A percentile compares a stretch with the other conserved stretches of the same genome.
Evolutionary conservation across 2,888 invertebrate genomes (phyloP).

Genomic region (Vanessa cardui): DNA sequence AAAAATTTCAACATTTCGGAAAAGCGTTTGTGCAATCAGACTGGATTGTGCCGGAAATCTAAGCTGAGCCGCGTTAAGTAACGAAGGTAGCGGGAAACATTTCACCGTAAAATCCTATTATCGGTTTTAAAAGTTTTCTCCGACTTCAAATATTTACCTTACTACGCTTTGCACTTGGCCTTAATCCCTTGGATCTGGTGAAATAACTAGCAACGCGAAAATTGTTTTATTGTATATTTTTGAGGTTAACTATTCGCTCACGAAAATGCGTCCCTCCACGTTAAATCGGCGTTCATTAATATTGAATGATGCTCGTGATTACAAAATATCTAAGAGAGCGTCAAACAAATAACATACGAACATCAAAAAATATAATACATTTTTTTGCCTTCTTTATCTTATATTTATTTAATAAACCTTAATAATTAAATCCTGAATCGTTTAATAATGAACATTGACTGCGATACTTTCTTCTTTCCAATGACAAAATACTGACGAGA

Average conservation of each 20-base stretch:
- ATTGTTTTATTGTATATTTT: not conserved
- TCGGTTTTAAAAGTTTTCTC: conserved; percentile 48
- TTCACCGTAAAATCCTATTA: conserved; percentile 57
- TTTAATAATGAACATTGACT: too few species aligned
- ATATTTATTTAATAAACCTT: too few species aligned
- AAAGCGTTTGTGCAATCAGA: conserved; percentile 76
- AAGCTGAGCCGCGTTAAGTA: conserved; percentile 63
- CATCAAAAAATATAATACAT: too few species aligned
- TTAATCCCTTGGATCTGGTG: conserved; percentile 5
- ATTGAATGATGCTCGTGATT: too few species aligned
- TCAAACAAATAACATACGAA: too few species aligned
- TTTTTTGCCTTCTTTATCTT: too few species aligned
- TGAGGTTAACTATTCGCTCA: not conserved
- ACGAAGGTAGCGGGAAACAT: conserved; percentile 56
- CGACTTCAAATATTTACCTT: conserved; percentile 28
- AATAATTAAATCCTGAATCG: too few species aligned
- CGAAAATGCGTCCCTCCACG: too few species aligned
- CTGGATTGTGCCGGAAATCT: conserved; percentile 68
- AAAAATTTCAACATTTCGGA: conserved; percentile 66
- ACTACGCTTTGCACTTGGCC: conserved; percentile 10
- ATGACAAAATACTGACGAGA: too few species aligned
- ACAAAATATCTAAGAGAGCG: too few species aligned
- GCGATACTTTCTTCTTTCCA: too few species aligned
- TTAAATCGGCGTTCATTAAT: too few species aligned
- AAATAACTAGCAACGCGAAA: conserved; percentile 5